Conservation (phyloP, 2,888 invertebrate species). For the Plagodis pulveraria region DNA sequence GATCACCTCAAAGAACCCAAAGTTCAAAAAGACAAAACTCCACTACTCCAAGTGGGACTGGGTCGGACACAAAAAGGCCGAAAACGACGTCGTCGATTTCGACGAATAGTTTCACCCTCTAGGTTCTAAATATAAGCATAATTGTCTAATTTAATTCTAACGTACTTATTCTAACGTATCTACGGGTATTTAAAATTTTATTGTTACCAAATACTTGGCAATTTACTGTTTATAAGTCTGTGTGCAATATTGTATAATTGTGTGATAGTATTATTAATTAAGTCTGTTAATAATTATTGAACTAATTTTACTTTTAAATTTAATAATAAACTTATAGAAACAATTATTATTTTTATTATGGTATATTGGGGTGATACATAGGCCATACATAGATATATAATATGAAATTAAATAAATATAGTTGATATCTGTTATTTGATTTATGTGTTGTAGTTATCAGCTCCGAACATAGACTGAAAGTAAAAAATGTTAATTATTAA, state of each 20-base stretch:
- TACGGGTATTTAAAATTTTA: conserved; percentile 34
- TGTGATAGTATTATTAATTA: conserved; percentile 53
- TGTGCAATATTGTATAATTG: conserved; percentile 61
- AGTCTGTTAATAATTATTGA: conserved; percentile 32
- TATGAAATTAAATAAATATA: conserved; percentile 8
- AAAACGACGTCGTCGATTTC: conserved; percentile 76
- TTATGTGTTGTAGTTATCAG: conserved; percentile 73
- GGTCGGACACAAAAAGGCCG: conserved; percentile 82
- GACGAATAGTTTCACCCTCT: conserved; percentile 61
- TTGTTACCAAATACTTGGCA: conserved; percentile 34
- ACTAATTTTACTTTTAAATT: conserved; percentile 39
- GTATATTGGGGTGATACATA: conserved; percentile 32
- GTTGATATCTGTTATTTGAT: conserved; percentile 18
- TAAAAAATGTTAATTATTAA: conserved; percentile 44
- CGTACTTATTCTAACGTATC: conserved; percentile 5
- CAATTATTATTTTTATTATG: conserved; percentile 48
- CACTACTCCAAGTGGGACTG: conserved; percentile 88
- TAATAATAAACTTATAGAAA: conserved; percentile 40
- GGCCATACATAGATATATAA: conserved; percentile 36
- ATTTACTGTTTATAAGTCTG: conserved; percentile 46
- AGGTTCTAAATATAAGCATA: background rate
- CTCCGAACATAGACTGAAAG: conserved; percentile 79
- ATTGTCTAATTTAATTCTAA: background rate
- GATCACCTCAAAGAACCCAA: conserved; percentile 83
- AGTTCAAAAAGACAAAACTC: conserved; percentile 84